Base-by-base conservation (phyloP, 2,797 vertebrate species). In the Epinephelus malabaricus region DNA sequence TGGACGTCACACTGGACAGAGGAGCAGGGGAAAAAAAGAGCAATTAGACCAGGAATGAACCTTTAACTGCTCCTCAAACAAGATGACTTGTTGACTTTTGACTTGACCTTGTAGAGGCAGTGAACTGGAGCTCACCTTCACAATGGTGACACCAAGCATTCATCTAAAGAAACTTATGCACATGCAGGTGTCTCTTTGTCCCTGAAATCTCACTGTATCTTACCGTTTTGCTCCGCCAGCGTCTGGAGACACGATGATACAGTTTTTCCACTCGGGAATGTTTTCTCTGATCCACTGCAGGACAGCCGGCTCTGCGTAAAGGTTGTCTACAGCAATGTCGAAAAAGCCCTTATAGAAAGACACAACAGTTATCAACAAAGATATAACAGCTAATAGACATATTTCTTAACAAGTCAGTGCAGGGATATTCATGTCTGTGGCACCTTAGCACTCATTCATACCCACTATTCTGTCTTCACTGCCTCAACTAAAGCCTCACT, bases 171-270 rank as follows among this genome's bases (percentile, higher is more conserved):
- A 0, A 8, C n/a, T 4, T 30, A 30, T 30, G 27, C 27, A 30
- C 27, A 30, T 30, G 27, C 27, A 30, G 27, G 27, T 30, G 27
- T 30, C 27, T 30, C 27, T 30, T 30, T 30, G 27, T 30, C 5
- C 27, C 27, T 30, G 27, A 30, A 30, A 6, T 3, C 53, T 53
- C 55, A 1, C 13, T 3, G 34, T 0, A 0, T 34, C 82, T 68
- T 92, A 99, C 97, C 98, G 97, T 88, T 99, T 99, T 0, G 97
- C 98, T 81, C 98, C 98, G 1, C 98, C 97, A 0, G 98, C 98
- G 19, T 99, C 98, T 0, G 98, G 98, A 46, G 97, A 98, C 49
- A 98, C 98, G 40, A 99, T 98, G 86, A 97, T 97, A 19, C 97
- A 96, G 72, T 97, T 97, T 88, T 93, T 97, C 98, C 98, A 99